Evolutionary conservation across 2,797 vertebrate genomes (phyloP).

Genomic region (Epinephelus coioides): DNA sequence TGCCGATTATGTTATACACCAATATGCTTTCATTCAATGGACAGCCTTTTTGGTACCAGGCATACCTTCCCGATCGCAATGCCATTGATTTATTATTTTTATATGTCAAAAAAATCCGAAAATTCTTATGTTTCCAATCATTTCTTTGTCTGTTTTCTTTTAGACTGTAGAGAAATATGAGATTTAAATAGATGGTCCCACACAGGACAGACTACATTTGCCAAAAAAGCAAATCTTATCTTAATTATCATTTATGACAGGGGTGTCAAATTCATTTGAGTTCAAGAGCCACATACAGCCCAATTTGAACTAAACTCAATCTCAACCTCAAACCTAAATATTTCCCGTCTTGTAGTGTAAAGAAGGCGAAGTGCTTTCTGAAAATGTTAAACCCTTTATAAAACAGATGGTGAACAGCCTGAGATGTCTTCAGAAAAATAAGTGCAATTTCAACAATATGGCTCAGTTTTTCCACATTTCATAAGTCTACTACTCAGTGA

Average conservation of each 20-base stretch:
- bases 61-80: conserved; percentile 65
- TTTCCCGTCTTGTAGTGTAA: too few relatives aligned
- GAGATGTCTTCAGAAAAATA: too few relatives aligned
- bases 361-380: too few relatives aligned
- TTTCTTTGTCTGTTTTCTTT: conserved; percentile 74
- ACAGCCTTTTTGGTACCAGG: conserved; percentile 59
- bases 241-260: not conserved
- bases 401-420: too few relatives aligned
- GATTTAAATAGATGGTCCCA: not conserved
- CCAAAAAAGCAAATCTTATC: conserved; percentile 2
- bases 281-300: too few relatives aligned
- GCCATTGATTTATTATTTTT: conserved; percentile 75
- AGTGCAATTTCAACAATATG: too few relatives aligned
- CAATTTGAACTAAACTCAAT: too few relatives aligned
- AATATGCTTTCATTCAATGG: conserved; percentile 66
- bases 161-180: conserved; percentile 17
- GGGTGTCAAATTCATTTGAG: too few relatives aligned
- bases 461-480: too few relatives aligned
- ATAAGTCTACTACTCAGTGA: too few relatives aligned
- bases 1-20: conserved; percentile 54
- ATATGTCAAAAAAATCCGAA: conserved; percentile 71
- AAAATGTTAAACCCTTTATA: too few relatives aligned
- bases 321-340: too few relatives aligned
- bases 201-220: conserved; percentile 9
- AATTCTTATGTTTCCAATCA: conserved; percentile 68